Evolutionary conservation across 2,113 vertebrate species (phyloP).

Genomic region (Lasiurus borealis): DNA sequence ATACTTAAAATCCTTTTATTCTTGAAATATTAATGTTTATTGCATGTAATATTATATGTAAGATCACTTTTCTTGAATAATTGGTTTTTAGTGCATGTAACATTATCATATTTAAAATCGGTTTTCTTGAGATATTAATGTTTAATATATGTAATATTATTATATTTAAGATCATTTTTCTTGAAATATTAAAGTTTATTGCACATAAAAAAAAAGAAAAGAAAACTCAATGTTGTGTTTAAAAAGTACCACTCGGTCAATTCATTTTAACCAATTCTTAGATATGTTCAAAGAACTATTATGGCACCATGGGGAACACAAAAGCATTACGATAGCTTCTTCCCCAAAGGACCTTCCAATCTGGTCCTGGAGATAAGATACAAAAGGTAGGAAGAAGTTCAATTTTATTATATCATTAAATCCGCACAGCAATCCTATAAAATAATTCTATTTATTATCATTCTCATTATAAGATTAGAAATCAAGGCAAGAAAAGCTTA

Average conservation of each 20-base stretch:
- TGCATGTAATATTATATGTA: too few relatives aligned
- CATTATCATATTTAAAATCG: too few relatives aligned
- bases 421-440: neutral
- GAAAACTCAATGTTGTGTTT: too few relatives aligned
- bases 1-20: too few relatives aligned
- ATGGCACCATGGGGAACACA: neutral
- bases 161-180: too few relatives aligned
- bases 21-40: too few relatives aligned
- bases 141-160: too few relatives aligned
- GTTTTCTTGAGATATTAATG: too few relatives aligned
- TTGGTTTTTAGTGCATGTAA: too few relatives aligned
- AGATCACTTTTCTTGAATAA: too few relatives aligned
- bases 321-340: neutral
- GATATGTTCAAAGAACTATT: neutral
- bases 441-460: neutral
- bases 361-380: neutral
- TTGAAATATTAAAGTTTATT: too few relatives aligned
- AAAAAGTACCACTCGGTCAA: neutral
- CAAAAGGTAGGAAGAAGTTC: neutral
- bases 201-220: too few relatives aligned
- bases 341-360: neutral
- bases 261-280: conserved; percentile 22
- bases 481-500: neutral
- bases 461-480: neutral
- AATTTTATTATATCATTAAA: neutral